Conservation (phyloP, 64 coral and sea anemone species). For the Actinia tenebrosa region DNA sequence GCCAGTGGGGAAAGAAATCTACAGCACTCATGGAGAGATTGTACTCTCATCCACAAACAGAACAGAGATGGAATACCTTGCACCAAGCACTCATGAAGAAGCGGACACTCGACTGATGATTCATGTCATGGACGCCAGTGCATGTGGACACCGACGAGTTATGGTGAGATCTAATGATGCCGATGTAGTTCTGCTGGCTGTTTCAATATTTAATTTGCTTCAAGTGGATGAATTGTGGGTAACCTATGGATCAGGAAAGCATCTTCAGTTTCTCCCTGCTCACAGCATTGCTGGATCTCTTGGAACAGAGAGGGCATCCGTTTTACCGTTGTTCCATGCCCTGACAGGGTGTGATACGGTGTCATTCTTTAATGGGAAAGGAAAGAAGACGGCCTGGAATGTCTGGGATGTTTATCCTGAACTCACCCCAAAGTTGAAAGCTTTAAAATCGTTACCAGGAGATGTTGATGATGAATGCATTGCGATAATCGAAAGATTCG, state of each 20-base stretch:
- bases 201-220: conserved; percentile 19
- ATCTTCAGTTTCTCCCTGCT: conserved; percentile 24
- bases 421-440: too few relatives aligned
- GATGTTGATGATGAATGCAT: background rate
- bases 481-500: too few relatives aligned
- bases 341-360: too few relatives aligned
- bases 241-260: background rate
- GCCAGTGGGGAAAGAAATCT: conserved; percentile 32
- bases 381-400: too few relatives aligned
- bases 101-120: conserved; percentile 30
- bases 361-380: too few relatives aligned
- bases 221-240: background rate
- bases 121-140: conserved; percentile 19
- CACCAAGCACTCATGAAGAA: conserved; percentile 36
- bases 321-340: background rate
- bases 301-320: conserved; percentile 13
- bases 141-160: conserved; percentile 9
- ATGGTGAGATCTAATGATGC: conserved; percentile 31
- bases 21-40: conserved; percentile 23
- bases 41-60: conserved; percentile 8
- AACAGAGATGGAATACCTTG: background rate
- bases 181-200: conserved; percentile 23
- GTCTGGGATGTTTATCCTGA: too few relatives aligned
- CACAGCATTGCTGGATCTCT: conserved; percentile 32
- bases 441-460: too few relatives aligned